Base-by-base conservation (phyloP, 2,797 vertebrate species). In the Novumbra hubbsi region DNA sequence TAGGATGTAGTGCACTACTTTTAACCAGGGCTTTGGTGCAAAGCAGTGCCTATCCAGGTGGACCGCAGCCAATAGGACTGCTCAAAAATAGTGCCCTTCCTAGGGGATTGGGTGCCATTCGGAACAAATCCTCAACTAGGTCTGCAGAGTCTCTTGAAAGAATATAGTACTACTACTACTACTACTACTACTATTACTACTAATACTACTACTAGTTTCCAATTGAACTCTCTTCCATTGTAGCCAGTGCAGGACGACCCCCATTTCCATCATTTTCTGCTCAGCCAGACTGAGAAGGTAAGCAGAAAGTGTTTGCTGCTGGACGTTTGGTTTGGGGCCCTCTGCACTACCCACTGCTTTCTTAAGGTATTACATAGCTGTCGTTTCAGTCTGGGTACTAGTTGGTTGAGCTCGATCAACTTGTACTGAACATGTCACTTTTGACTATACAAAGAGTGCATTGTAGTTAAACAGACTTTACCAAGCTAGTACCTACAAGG, bases 241-340 rank as follows among this genome's bases (percentile, higher is more conserved):
- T 93, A 99, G 98, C 95, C 94, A 72, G 94, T 97, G 88, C 97
- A 96, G 92, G 96, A 98, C 73, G 97, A 98, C 90, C 96, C 97
- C 80, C 96, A 97, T 91, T 99, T 99, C 70, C 96, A 97, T 90
- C 98, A 98, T 91, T 98, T 98, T 90, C 94, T 98, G 76, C 95
- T 99, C 84, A 99, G 96, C 94, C 97, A 98, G 92, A 96, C 97
- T 70, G 97, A 98, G 88, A 99, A 99, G 97, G 98, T 99, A 93
- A 88, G 88, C 41, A 66, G 75, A 78, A 68, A 68, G 71, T 28
- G 34, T 69, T 77, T 71, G 83, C 77, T 70, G 83, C 77, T 71
- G 74, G 74, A 69, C 77, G 75, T 74, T 74, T 52, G 11, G 17
- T 57, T 68, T 48, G 49, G 64, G 66, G 55, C 11, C 34, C 75